These are phyloP conservation scores for Dryadula phaetusa DNA, from an alignment of 2,888 invertebrate genomes.

Conservation along the genomic window DNA sequence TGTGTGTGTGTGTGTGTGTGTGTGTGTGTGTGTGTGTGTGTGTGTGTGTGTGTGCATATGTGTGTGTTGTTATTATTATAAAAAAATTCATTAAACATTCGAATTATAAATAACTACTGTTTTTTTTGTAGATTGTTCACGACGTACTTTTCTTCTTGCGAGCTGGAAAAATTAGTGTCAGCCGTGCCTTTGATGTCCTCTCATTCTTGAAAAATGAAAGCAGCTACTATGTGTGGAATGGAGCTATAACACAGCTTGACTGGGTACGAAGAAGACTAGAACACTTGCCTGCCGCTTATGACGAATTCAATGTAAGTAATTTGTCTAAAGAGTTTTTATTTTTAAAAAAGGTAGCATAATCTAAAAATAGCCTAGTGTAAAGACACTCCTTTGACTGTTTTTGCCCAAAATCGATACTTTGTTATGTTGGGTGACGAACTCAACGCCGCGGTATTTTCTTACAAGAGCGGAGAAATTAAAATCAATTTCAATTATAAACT, in stretches of 20 bases:
- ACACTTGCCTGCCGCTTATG: constrained; percentile 62
- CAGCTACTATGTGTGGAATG: constrained; percentile 91
- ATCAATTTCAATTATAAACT: no score
- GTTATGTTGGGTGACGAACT: no score
- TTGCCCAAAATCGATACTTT: no score
- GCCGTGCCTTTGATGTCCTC: constrained; percentile 85
- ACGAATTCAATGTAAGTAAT: constrained; percentile 63
- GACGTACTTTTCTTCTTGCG: constrained; percentile 89
- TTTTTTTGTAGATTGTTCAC: constrained; percentile 84
- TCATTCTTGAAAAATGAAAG: constrained; percentile 87
- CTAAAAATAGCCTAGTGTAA: no score
- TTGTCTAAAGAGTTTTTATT: neutral
- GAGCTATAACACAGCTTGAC: constrained; percentile 83
- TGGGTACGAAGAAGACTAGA: constrained; percentile 75
- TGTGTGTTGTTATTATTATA: no score
- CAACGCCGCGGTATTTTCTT: no score
- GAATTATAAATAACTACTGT: neutral
- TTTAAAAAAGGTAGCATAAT: no score
- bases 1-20: no score
- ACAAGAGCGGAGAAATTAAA: no score
- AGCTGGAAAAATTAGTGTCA: constrained; percentile 80
- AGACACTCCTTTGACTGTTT: no score
- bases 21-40: no score
- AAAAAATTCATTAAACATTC: neutral
- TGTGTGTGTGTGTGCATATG: no score